Percentiles rank a stretch among this genome's conserved stretches.
These are phyloP conservation scores for Variabilichromis moorii DNA, from an alignment of 2,113 vertebrate species.

Conservation along the genomic window DNA sequence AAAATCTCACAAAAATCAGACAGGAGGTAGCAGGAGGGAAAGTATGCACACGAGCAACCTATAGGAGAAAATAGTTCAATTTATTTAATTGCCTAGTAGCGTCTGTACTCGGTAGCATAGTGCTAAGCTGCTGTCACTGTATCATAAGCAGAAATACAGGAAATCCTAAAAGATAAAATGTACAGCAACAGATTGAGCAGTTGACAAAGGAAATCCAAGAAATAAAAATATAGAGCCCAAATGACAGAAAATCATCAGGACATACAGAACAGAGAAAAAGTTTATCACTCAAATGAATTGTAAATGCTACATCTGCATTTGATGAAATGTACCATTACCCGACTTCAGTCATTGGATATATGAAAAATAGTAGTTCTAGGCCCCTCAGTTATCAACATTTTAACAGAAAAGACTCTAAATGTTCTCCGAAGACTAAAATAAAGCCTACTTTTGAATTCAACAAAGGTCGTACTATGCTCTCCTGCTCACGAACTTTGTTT, in stretches of 20 bases:
- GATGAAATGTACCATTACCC: background rate
- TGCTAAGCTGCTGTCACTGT: background rate
- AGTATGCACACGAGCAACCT: background rate
- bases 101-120: background rate
- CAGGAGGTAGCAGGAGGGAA: background rate
- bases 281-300: background rate
- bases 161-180: background rate
- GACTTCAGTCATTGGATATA: background rate
- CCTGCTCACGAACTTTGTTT: background rate
- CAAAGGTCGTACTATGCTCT: background rate
- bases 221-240: background rate
- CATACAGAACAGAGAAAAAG: background rate
- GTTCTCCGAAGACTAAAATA: background rate
- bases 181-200: background rate
- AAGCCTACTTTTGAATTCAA: background rate
- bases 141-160: background rate
- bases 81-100: slow-evolving; percentile 40
- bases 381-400: slow-evolving; percentile 3
- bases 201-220: background rate
- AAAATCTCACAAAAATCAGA: background rate
- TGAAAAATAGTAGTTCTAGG: background rate
- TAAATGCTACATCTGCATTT: slow-evolving; percentile 3
- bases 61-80: slow-evolving; percentile 36
- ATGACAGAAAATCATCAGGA: background rate
- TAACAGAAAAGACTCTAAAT: background rate